phyloP scores from a whole-genome alignment of 1,140 invertebrate species.

The Drosophila ercepeae region DNA sequence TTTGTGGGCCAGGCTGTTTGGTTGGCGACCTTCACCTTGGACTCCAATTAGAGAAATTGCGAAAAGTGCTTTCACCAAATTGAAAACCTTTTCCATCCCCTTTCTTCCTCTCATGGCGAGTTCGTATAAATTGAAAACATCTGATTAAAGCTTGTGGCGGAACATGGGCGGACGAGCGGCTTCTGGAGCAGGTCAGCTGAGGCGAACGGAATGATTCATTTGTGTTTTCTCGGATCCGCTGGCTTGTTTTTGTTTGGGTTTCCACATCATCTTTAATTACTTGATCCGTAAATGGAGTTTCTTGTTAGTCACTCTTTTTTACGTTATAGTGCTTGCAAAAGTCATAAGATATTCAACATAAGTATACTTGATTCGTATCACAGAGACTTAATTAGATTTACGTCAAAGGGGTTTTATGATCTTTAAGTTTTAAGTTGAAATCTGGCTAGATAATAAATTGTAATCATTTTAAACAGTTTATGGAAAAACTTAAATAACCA shows the following conservation, averaged over 20 bases:
- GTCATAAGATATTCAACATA: neutral
- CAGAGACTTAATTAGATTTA: neutral
- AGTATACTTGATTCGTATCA: neutral
- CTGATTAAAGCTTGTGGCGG: slow-evolving; percentile 15
- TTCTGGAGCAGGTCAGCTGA: slow-evolving; percentile 34
- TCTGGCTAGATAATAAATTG: neutral
- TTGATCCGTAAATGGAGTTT: slow-evolving; percentile 29
- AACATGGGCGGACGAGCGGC: neutral
- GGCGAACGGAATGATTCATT: slow-evolving; percentile 49
- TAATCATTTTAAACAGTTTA: neutral
- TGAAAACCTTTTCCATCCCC: slow-evolving; percentile 47
- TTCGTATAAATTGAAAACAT: slow-evolving; percentile 42
- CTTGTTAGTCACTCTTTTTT: slow-evolving; percentile 22
- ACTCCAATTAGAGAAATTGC: slow-evolving; percentile 73
- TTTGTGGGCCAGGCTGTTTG: slow-evolving; percentile 44
- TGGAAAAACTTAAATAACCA: too few relatives aligned
- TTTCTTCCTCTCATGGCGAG: slow-evolving; percentile 1
- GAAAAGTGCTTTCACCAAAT: slow-evolving; percentile 59
- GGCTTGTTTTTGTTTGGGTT: slow-evolving; percentile 16
- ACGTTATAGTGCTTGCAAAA: slow-evolving; percentile 5
- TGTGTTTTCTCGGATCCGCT: slow-evolving; percentile 1
- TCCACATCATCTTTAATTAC: slow-evolving; percentile 31
- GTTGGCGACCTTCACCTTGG: slow-evolving; percentile 74
- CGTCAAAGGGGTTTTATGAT: neutral
- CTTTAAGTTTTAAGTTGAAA: neutral